Base-by-base conservation (phyloP, 1,140 invertebrate species). In the Hylyphantes graminicola region DNA sequence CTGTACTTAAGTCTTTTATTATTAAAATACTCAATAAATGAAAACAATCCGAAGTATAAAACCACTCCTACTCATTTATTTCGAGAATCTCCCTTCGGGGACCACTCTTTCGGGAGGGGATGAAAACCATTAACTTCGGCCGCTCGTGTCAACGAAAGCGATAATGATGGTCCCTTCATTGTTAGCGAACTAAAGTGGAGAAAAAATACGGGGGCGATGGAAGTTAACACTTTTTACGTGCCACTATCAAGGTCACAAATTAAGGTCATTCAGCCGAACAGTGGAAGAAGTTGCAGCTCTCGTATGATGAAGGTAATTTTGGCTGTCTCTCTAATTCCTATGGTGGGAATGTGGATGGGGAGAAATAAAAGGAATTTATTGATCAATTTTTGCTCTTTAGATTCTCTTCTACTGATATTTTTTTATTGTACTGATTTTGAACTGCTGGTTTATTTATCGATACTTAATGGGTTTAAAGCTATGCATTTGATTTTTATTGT, bases 181-280 rank as follows among this genome's bases (percentile, higher is more conserved):
- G 80, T 83, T 83, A 65, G 59, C 51, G 57, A 59, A 83, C 59
- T 83, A 50, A 67, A 67, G 53, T 48, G 53, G 67, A 50, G 53
- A 65, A 65, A 74, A 7, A 50, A 67, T 55, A 72, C 35, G 21
- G 51, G 48, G 48, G 21, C 50, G 59, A 80, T 9, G 65, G n/a
- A 65, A 75, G 80, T 75, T 83, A 83, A 83, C 80, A 59, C 72
- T 83, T 83, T 83, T 83, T 83, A 74, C 80, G 80, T 83, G 80
- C 63, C 51, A 48, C 72, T 83, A 83, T 83, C 80, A 83, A 83
- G 80, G 80, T 83, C 80, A 83, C 70, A 83, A 83, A 75, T 83
- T 83, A 83, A 83, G 80, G 80, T 83, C 80, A 83, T 83, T 83
- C 61, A 15, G 78, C 35, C 35, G 19, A 57, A 53, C 48, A 55